phyloP scores from a whole-genome alignment of 92 coral and sea anemone genomes.

The Scolanthus callimorphus region DNA sequence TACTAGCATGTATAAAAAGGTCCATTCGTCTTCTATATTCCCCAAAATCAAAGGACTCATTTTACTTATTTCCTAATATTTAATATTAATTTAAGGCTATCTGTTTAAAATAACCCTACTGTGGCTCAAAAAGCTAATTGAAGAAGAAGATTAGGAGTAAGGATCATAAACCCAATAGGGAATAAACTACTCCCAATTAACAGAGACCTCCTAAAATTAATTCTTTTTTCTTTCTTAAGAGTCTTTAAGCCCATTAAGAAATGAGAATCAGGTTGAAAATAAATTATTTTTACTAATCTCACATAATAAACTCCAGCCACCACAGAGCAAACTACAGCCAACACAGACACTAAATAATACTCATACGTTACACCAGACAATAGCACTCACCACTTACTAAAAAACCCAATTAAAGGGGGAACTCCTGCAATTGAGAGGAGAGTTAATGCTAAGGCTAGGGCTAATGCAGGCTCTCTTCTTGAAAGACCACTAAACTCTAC shows the following conservation, averaged over 20 bases:
- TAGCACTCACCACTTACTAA: constrained; percentile 71
- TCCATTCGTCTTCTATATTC: constrained; percentile 60
- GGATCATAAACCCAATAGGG: constrained; percentile 60
- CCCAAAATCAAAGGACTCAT: constrained; percentile 90
- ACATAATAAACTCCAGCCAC: constrained; percentile 85
- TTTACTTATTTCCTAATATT: constrained; percentile 57
- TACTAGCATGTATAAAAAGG: constrained; percentile 82
- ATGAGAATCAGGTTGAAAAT: constrained; percentile 54
- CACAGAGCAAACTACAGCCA: constrained; percentile 77
- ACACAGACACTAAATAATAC: constrained; percentile 56
- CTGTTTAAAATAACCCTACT: constrained; percentile 56
- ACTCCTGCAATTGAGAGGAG: constrained; percentile 79
- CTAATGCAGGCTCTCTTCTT: constrained; percentile 62
- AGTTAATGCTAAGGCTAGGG: constrained; percentile 62
- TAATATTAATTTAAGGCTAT: constrained; percentile 18
- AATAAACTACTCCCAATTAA: constrained; percentile 67
- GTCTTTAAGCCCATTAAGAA: constrained; percentile 59
- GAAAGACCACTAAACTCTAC: constrained; percentile 82
- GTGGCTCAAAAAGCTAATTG: constrained; percentile 64
- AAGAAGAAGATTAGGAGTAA: constrained; percentile 51
- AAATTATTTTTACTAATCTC: constrained; percentile 76
- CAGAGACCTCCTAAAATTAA: constrained; percentile 64
- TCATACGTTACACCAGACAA: constrained; percentile 61
- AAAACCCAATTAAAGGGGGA: constrained; percentile 85
- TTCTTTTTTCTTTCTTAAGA: too few species aligned